These are phyloP conservation scores for Spatulosminthurus flaviceps DNA, from an alignment of 2,888 invertebrate species.

Conservation along the genomic window DNA sequence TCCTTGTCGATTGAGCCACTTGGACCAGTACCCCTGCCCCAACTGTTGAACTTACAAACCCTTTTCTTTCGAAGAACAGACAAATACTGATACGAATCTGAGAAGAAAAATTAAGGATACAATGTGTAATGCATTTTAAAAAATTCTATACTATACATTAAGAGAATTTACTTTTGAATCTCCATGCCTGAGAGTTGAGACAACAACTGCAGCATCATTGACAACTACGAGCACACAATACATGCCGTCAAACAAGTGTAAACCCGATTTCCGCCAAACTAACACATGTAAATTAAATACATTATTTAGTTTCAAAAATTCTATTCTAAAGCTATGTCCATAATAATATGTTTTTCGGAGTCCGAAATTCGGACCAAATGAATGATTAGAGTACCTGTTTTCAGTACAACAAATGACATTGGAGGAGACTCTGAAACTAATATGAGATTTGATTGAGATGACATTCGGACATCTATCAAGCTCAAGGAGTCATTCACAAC, in stretches of 20 bases:
- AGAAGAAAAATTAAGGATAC: not conserved
- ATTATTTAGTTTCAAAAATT: too few relatives aligned
- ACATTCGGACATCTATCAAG: not conserved
- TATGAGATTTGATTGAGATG: not conserved
- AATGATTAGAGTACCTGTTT: not conserved
- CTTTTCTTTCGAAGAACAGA: not conserved
- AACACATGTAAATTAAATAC: not conserved
- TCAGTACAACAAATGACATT: not conserved
- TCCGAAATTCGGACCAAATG: not conserved
- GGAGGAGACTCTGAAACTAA: not conserved
- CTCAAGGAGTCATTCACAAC: not conserved
- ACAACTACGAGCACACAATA: conserved; percentile 10
- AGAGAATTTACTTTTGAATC: not conserved
- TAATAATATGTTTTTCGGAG: not conserved
- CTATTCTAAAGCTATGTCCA: too few relatives aligned
- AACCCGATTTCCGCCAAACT: not conserved
- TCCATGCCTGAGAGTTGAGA: not conserved
- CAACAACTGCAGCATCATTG: conserved; percentile 3
- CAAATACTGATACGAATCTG: conserved; percentile 9
- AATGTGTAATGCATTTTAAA: not conserved
- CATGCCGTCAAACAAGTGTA: not conserved
- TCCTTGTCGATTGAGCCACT: not conserved
- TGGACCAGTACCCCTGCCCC: not conserved
- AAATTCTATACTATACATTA: not conserved
- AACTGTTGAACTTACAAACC: too few relatives aligned